These are phyloP conservation scores for Cyprinodon variegatus DNA, from an alignment of 2,113 vertebrate species.

Conservation along the genomic window DNA sequence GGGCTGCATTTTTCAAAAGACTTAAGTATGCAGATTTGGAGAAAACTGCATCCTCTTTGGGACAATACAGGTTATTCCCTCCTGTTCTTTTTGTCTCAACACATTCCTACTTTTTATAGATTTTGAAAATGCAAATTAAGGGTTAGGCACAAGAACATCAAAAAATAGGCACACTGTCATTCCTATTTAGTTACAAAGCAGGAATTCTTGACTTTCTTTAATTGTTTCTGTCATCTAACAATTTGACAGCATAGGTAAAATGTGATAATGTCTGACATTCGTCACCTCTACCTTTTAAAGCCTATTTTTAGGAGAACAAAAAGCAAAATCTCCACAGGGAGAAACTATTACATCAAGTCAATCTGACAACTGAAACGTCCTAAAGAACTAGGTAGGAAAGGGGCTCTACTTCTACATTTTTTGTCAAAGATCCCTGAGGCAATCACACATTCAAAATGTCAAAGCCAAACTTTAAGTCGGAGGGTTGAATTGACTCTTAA, in stretches of 20 bases:
- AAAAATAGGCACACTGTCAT: not conserved
- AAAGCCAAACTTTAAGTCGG: slow-evolving; percentile 13
- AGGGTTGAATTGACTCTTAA: slow-evolving; percentile 7
- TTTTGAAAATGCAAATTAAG: not conserved
- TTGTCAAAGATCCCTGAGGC: slow-evolving; percentile 18
- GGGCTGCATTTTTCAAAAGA: too few species aligned
- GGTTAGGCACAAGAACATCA: not conserved
- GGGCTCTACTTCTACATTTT: not conserved
- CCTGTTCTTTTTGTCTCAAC: too few species aligned
- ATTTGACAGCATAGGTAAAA: slow-evolving; percentile 10
- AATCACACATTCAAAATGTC: slow-evolving; percentile 6
- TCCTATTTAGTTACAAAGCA: not conserved
- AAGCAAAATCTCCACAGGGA: not conserved
- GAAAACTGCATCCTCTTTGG: too few species aligned
- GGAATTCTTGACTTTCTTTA: not conserved
- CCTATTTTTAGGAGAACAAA: slow-evolving; percentile 37
- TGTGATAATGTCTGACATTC: not conserved
- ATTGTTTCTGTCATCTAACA: not conserved
- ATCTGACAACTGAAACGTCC: slow-evolving; percentile 8
- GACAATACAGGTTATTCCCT: too few species aligned
- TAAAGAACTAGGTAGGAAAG: slow-evolving; percentile 9
- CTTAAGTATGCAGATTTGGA: too few species aligned
- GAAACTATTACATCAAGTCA: slow-evolving; percentile 13
- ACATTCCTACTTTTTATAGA: too few species aligned
- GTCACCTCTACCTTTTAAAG: slow-evolving; percentile 8